Conservation (phyloP, 2,113 vertebrate genomes). For the Thamnaconus septentrionalis region DNA sequence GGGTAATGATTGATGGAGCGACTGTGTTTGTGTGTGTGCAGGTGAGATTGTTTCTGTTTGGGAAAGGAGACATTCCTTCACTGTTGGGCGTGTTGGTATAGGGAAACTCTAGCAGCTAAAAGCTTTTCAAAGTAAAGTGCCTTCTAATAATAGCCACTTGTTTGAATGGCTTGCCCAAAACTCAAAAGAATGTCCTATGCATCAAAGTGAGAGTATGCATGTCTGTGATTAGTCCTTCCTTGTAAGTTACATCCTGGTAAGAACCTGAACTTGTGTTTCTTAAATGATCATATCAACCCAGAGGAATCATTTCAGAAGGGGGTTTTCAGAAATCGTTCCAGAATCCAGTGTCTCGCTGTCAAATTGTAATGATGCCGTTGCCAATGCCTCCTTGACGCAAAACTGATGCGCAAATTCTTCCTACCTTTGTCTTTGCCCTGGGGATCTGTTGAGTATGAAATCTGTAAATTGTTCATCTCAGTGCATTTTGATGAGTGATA, state of each 20-base stretch:
- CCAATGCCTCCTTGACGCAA: conserved; percentile 6
- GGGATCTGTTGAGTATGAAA: conserved; percentile 19
- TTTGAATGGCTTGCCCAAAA: not conserved
- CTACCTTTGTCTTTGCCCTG: not conserved
- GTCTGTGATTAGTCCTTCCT: no score
- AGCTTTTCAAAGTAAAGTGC: conserved; percentile 50
- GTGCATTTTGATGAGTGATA: conserved; percentile 7
- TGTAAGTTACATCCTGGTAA: not conserved
- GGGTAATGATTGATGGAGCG: conserved; percentile 52
- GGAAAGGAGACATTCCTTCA: conserved; percentile 59
- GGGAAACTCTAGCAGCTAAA: conserved; percentile 53
- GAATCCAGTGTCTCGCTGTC: conserved; percentile 10
- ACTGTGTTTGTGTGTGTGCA: conserved; percentile 23
- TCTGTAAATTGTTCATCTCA: conserved; percentile 29
- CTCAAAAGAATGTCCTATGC: conserved; percentile 4
- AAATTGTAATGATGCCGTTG: conserved; percentile 9
- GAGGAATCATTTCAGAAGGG: conserved; percentile 22
- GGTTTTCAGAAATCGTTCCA: conserved; percentile 29
- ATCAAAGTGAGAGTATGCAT: no score
- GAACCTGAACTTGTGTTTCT: conserved; percentile 6
- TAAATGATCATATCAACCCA: conserved; percentile 21
- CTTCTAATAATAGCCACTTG: conserved; percentile 52
- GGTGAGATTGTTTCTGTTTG: conserved; percentile 29
- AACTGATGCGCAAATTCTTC: conserved; percentile 12
- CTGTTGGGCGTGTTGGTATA: conserved; percentile 58